A percentile compares a stretch with the other conserved stretches of the same genome.
Conservation (phyloP, 2,113 vertebrate species). For the Ondatra zibethicus region DNA sequence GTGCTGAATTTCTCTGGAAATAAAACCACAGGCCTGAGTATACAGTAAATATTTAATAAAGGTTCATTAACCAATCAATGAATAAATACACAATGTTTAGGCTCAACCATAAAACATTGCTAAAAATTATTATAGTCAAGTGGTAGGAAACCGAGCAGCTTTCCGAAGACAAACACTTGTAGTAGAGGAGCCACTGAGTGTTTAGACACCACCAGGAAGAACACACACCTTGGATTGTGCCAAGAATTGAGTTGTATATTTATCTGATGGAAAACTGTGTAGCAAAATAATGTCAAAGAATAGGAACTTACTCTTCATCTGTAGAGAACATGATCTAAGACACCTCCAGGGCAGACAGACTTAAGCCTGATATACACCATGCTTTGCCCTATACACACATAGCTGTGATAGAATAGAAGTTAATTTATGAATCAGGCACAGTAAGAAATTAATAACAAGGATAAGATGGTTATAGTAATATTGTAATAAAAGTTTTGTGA, state of each 20-base stretch:
- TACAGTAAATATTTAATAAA: background rate
- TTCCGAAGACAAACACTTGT: background rate
- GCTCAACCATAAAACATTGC: background rate
- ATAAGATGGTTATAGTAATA: background rate
- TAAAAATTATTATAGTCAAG: conserved; percentile 25
- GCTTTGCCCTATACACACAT: background rate
- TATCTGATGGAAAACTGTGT: background rate
- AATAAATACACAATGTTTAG: conserved; percentile 39
- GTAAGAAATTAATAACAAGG: background rate
- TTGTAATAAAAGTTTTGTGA: background rate
- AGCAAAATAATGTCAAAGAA: conserved; percentile 29
- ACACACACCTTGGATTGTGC: background rate
- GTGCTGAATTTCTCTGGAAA: conserved; percentile 54
- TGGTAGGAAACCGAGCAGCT: conserved; percentile 6
- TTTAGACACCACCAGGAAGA: conserved; percentile 28
- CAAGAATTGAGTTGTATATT: background rate
- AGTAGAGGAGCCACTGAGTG: background rate
- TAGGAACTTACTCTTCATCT: background rate
- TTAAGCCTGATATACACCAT: background rate
- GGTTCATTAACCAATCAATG: background rate
- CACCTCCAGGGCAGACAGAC: background rate
- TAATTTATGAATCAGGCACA: background rate
- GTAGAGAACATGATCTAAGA: background rate
- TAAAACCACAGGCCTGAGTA: background rate
- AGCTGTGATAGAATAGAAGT: background rate